Evolutionary conservation across 1,140 invertebrate genomes (phyloP), one percentile per base, ranked within the genome.

Genomic region (Pachypeltis micranthus): DNA sequence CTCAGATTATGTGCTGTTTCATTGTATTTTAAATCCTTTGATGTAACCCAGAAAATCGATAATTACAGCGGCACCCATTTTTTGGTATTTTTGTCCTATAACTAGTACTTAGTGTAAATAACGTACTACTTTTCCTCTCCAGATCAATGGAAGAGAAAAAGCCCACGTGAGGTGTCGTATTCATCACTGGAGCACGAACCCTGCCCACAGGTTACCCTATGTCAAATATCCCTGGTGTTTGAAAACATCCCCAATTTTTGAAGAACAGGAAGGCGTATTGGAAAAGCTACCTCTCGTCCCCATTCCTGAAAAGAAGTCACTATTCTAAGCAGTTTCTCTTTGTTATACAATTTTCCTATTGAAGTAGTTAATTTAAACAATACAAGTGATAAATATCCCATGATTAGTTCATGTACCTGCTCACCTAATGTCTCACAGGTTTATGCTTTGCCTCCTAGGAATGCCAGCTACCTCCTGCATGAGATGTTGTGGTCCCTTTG

Each of bases 141-240:
- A 81, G 79, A 76, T 81, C 64, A 89, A 88, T 73, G 81, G 87
- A 28, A 77, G 74, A 24, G 87, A 90, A 72, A 79, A 83, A 70
- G 81, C 83, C 0, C 80, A 82, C 62, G 80, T 89, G 0, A 76
- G 83, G 67, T 88, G 86, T 70, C 75, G 78, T 65, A 75, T 90
- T 29, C 81, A 84, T 72, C 87, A 90, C 70, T 85, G 82, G 80
- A 69, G 60, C 57, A 67, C 67, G 16, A 44, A 64, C 44, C 2
- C 58, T 39, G n/a, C 23, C 0, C 63, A 71, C 23, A 63, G 65
- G 54, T 29, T 68, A 24, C 65, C 64, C 10, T 63, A 23, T n/a
- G 59, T 62, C 19, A 39, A 44, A 55, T 28, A 65, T 28, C 54
- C 54, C 7, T 62, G 56, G 39, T 28, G 14, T 31, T 31, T 44